Evolutionary conservation across 1,140 invertebrate species (phyloP).

Genomic region (Dinoponera quadriceps): DNA sequence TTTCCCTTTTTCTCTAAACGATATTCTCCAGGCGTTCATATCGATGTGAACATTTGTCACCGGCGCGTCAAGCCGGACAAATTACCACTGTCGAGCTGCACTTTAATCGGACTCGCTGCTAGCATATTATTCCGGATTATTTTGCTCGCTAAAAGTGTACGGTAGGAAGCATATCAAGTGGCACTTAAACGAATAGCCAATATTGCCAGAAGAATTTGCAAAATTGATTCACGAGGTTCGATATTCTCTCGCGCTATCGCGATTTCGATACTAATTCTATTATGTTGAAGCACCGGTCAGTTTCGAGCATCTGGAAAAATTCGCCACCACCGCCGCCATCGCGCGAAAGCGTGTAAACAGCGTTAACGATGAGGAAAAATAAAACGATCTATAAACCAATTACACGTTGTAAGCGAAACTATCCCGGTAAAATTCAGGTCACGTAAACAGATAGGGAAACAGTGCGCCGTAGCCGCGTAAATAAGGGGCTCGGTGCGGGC

Average conservation of each 20-base stretch:
- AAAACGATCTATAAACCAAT: slow-evolving; percentile 12
- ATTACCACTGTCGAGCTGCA: slow-evolving; percentile 39
- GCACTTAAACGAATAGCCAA: not conserved
- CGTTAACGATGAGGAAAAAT: slow-evolving; percentile 7
- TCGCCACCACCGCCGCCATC: not conserved
- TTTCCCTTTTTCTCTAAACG: not conserved
- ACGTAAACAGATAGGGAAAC: not conserved
- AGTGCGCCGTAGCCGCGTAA: not conserved
- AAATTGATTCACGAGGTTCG: slow-evolving; percentile 14
- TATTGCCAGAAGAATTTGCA: not conserved
- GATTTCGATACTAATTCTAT: slow-evolving; percentile 48
- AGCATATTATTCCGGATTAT: slow-evolving; percentile 19
- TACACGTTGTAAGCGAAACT: slow-evolving; percentile 21
- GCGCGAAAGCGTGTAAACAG: slow-evolving; percentile 33
- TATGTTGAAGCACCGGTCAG: slow-evolving; percentile 8
- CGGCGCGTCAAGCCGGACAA: slow-evolving; percentile 31
- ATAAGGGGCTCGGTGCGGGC: not conserved
- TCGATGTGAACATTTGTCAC: slow-evolving; percentile 59
- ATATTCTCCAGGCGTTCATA: slow-evolving; percentile 61
- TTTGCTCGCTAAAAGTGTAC: not conserved
- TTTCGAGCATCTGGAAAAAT: slow-evolving; percentile 27
- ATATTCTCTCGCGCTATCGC: not conserved
- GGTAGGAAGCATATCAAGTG: not conserved
- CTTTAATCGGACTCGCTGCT: slow-evolving; percentile 16
- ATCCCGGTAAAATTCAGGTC: not conserved